Conservation (phyloP, 2,888 invertebrate species). For the Parnassius smintheus region DNA sequence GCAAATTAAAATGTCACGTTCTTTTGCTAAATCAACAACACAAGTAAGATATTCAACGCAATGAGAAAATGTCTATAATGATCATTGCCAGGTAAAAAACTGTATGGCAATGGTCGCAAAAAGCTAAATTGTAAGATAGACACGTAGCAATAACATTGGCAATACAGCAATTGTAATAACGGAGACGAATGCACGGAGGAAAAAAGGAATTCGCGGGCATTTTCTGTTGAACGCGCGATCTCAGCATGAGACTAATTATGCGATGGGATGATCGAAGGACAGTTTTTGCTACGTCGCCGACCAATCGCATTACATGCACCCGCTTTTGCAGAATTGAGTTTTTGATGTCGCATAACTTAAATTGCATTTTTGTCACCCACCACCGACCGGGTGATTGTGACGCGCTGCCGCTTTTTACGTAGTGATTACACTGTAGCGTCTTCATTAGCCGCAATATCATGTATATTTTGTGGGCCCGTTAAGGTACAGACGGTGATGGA, state of each 20-base stretch:
- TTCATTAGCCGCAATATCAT: slow-evolving; percentile 58
- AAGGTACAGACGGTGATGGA: slow-evolving; percentile 43
- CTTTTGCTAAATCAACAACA: slow-evolving; percentile 38
- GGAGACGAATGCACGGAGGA: slow-evolving; percentile 28
- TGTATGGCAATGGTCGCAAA: slow-evolving; percentile 43
- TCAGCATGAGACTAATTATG: slow-evolving; percentile 75
- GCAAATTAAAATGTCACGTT: slow-evolving; percentile 27
- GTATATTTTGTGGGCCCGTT: slow-evolving; percentile 37
- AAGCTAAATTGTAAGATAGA: slow-evolving; percentile 58
- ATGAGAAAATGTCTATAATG: slow-evolving; percentile 48
- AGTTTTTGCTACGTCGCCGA: slow-evolving; percentile 51
- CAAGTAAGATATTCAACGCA: slow-evolving; percentile 48
- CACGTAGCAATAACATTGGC: slow-evolving; percentile 60
- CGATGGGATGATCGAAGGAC: slow-evolving; percentile 56
- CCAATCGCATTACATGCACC: slow-evolving; percentile 50
- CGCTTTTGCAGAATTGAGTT: slow-evolving; percentile 63
- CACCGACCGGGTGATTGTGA: slow-evolving; percentile 48
- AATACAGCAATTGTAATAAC: slow-evolving; percentile 47
- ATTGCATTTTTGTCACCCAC: slow-evolving; percentile 79
- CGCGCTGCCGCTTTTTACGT: slow-evolving; percentile 47
- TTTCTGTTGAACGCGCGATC: slow-evolving; percentile 31
- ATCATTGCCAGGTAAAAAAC: slow-evolving; percentile 48
- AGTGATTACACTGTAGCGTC: slow-evolving; percentile 56
- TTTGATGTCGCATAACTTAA: slow-evolving; percentile 72
- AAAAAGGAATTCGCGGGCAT: slow-evolving; percentile 36